Percentiles rank a stretch among this genome's conserved stretches.
These are phyloP conservation scores for Clinocottus analis DNA, from an alignment of 2,113 vertebrate species.

Conservation along the genomic window DNA sequence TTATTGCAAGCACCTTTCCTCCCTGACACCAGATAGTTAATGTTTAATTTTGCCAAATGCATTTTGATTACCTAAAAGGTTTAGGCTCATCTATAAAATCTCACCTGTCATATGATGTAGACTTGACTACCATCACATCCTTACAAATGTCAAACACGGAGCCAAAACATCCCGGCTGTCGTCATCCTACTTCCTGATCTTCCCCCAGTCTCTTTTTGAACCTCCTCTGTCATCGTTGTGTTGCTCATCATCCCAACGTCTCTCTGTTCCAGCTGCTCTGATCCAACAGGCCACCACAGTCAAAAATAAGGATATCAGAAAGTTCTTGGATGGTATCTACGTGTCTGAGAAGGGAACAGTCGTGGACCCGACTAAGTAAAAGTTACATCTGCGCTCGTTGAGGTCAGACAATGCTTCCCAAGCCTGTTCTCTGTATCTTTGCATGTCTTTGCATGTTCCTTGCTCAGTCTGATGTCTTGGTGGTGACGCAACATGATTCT, in stretches of 20 bases:
- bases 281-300: constrained; percentile 99
- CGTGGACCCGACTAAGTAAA: constrained; percentile 81
- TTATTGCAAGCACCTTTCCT: not conserved
- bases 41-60: too few relatives aligned
- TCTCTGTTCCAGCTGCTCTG: constrained; percentile 90
- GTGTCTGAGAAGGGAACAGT: constrained; percentile 99
- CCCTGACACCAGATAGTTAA: not conserved
- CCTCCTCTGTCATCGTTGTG: constrained; percentile 10
- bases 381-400: constrained; percentile 67
- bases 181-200: not conserved
- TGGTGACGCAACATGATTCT: not conserved
- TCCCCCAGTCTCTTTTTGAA: too few relatives aligned
- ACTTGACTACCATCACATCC: not conserved
- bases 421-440: not conserved
- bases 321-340: constrained; percentile 99
- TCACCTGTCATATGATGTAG: not conserved
- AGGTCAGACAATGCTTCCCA: constrained; percentile 74
- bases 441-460: not conserved
- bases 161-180: not conserved
- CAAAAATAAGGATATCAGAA: constrained; percentile 99
- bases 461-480: not conserved
- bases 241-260: constrained; percentile 57
- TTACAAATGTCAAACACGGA: not conserved
- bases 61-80: too few relatives aligned
- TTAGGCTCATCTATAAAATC: not conserved